Base-by-base conservation (phyloP, 2,888 invertebrate species). In the Lasioglossum marginatum region DNA sequence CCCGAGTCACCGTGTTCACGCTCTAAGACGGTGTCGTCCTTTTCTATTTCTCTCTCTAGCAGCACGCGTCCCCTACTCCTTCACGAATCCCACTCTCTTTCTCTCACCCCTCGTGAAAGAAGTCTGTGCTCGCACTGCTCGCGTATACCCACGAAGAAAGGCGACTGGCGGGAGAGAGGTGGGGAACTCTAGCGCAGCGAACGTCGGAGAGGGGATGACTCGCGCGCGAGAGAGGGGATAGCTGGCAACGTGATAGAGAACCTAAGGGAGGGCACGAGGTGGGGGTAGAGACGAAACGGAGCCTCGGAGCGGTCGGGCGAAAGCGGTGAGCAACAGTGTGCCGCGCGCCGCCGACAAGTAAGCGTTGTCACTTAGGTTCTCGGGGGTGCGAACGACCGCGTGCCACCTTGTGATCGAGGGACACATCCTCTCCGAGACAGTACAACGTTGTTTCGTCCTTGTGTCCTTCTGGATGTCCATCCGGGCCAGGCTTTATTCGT, bases 261-360 rank as follows among this genome's bases (percentile, higher is more conserved):
- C 31, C 34, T 31, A 27, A n/a, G 48, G 40, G 75, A 31, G 34
- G 10, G 37, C n/a, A 37, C 72, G 57, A 40, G 80, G 88, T 76
- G 83, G 90, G 87, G 89, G 77, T 68, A 85, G 73, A 45, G 83
- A 83, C 82, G 88, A 81, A 86, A 76, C 87, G 86, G 70, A 82
- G 82, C 83, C 79, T 86, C 82, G 73, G 91, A 89, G 88, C 86
- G 83, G 79, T 85, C 87, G 89, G 85, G 79, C 82, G 92, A 92
- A 89, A 91, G 89, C 91, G 89, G 92, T 88, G 92, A 94, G 94
- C 94, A 94, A 94, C 94, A 94, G 94, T 94, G 94, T 94, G 93
- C 92, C 94, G 94, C 93, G 94, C 93, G 93, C 92, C 92, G 91
- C 91, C 92, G 85, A 82, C 77, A 80, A 90, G 92, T 77, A 89